phyloP scores from a whole-genome alignment of 2,797 vertebrate genomes.

The Vultur gryphus region DNA sequence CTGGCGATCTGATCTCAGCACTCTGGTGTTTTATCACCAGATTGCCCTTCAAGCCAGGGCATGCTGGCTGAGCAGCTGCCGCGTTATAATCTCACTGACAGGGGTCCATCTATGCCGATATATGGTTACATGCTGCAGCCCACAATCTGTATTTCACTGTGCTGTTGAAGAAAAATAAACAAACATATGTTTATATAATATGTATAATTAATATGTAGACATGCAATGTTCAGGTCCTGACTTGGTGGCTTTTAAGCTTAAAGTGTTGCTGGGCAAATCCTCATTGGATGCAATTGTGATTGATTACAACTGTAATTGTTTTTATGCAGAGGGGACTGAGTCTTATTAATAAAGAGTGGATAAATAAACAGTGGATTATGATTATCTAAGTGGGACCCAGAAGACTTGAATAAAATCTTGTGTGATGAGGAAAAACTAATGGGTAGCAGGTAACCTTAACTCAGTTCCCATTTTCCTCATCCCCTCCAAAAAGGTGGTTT shows the following conservation, averaged over 20 bases:
- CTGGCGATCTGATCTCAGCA: slow-evolving; percentile 19
- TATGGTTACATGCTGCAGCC: not conserved
- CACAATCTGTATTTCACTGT: not conserved
- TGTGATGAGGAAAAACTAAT: not conserved
- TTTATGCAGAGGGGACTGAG: not conserved
- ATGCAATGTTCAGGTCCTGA: not conserved
- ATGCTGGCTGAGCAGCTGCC: slow-evolving; percentile 62
- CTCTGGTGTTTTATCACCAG: slow-evolving; percentile 19
- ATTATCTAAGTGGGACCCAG: not conserved
- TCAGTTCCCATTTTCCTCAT: not conserved
- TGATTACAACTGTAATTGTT: not conserved
- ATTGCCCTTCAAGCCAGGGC: slow-evolving; percentile 51
- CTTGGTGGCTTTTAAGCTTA: not conserved
- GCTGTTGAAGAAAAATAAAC: not conserved
- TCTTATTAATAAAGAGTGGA: not conserved
- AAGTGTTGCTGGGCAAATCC: not conserved
- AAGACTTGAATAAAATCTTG: not conserved
- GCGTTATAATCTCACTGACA: not conserved
- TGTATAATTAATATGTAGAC: not conserved
- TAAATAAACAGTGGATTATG: not conserved
- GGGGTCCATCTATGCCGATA: not conserved
- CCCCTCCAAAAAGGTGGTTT: not conserved
- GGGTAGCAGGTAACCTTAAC: not conserved
- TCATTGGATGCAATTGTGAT: fast-evolving
- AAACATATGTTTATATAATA: not conserved